Conservation (phyloP, 2,888 invertebrate genomes). For the Patella ulyssiponensis region DNA sequence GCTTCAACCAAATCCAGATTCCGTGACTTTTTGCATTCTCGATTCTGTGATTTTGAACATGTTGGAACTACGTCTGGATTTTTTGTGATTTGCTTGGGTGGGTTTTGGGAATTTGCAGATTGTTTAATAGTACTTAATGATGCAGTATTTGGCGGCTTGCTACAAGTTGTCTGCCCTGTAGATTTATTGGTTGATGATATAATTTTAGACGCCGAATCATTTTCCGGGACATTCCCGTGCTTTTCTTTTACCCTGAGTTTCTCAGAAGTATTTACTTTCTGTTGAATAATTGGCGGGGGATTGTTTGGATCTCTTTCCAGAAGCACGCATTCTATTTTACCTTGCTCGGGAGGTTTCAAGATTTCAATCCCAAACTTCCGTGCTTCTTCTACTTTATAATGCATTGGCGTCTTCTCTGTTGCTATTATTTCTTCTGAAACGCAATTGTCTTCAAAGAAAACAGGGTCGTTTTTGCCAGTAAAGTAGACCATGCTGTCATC, state of each 20-base stretch:
- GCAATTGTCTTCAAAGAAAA: background rate
- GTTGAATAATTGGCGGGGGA: background rate
- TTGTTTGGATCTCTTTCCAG: background rate
- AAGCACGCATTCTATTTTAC: background rate
- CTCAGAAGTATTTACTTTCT: background rate
- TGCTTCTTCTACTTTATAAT: constrained; percentile 4
- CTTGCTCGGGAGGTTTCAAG: background rate
- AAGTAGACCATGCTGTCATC: constrained; percentile 1
- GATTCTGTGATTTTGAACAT: background rate
- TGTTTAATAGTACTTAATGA: background rate
- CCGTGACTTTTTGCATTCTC: background rate
- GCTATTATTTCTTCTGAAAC: background rate
- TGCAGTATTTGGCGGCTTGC: background rate
- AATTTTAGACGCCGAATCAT: background rate
- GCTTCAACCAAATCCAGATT: no score
- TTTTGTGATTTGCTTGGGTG: background rate
- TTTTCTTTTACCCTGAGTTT: background rate
- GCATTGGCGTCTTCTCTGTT: background rate
- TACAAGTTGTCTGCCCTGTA: no score
- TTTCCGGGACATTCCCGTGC: background rate
- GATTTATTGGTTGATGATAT: no score
- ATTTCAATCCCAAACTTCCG: background rate
- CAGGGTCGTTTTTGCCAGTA: background rate
- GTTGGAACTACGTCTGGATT: background rate
- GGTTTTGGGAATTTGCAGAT: background rate